Conservation (phyloP, 1,140 invertebrate genomes). For the Musca vetustissima region DNA sequence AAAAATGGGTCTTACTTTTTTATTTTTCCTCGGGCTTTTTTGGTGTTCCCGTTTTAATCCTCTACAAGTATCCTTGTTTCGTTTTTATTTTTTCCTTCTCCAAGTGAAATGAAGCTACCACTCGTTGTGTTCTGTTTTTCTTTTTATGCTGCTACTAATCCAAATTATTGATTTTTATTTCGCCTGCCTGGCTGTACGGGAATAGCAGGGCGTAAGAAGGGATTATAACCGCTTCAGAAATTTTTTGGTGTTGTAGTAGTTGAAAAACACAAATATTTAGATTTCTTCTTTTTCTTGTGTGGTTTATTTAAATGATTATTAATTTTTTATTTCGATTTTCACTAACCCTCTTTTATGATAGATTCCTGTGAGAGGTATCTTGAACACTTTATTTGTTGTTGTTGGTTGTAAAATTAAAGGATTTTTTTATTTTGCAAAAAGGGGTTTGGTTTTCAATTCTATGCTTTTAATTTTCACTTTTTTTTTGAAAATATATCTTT, state of each 20-base stretch:
- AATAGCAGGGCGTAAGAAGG: neutral
- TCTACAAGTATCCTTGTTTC: conserved; percentile 7
- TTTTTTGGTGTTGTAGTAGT: neutral
- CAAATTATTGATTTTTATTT: conserved; percentile 33
- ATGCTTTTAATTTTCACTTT: neutral
- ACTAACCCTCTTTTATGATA: neutral
- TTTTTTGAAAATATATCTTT: neutral
- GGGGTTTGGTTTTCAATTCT: neutral
- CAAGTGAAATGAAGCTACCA: too few species aligned
- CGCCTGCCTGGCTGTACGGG: too few species aligned
- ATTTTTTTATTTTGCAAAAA: too few species aligned
- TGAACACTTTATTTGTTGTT: conserved; percentile 4
- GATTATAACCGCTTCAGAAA: neutral
- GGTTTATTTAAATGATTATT: neutral
- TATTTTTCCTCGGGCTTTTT: neutral
- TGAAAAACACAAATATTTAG: neutral
- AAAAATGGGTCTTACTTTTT: neutral
- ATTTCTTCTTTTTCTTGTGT: too few species aligned
- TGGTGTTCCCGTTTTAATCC: neutral
- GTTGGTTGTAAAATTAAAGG: neutral
- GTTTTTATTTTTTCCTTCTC: too few species aligned
- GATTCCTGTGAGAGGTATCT: neutral
- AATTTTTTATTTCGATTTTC: neutral
- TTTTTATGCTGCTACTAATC: conserved; percentile 27
- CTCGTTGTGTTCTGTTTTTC: conserved; percentile 19